Percentiles rank a stretch among this genome's conserved stretches.
Conservation (phyloP, 2,888 invertebrate genomes). For the Tetragonisca angustula region DNA sequence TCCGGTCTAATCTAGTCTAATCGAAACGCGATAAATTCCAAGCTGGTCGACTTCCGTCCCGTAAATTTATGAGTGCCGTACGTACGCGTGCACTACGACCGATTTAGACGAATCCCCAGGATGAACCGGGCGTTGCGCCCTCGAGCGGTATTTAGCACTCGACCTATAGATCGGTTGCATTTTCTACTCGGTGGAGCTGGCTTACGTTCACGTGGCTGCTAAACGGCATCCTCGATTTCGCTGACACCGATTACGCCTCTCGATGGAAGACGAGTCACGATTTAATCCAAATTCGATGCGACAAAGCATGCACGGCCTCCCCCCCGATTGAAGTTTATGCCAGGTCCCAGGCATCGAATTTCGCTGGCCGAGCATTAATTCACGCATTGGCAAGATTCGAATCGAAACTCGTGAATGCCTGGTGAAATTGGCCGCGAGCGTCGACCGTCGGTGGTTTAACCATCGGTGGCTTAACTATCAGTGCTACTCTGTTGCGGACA, state of each 20-base stretch:
- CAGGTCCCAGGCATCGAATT: constrained; percentile 35
- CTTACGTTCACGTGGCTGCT: constrained; percentile 30
- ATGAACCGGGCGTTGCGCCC: not conserved
- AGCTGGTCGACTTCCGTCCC: not conserved
- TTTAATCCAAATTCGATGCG: constrained; percentile 43
- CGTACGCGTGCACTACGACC: not conserved
- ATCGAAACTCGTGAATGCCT: constrained; percentile 52
- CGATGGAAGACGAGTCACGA: constrained; percentile 49
- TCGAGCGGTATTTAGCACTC: constrained; percentile 25
- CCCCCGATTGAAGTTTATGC: constrained; percentile 29
- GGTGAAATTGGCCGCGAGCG: constrained; percentile 64
- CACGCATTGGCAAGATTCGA: constrained; percentile 61
- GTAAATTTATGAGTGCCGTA: constrained; percentile 3
- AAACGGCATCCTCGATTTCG: constrained; percentile 38
- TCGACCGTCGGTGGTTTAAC: constrained; percentile 54
- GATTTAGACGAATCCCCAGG: constrained; percentile 5
- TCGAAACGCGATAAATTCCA: constrained; percentile 38
- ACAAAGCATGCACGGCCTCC: not conserved
- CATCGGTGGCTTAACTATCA: constrained; percentile 52
- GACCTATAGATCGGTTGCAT: constrained; percentile 3
- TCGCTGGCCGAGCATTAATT: constrained; percentile 60
- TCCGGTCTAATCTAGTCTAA: constrained; percentile 5
- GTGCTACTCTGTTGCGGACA: constrained; percentile 9
- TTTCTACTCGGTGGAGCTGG: constrained; percentile 7
- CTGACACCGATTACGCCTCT: constrained; percentile 54